Percentiles rank a stretch among this genome's conserved stretches.
These are phyloP conservation scores for Lasioglossum marginatum DNA, from an alignment of 2,888 invertebrate genomes.

Conservation along the genomic window DNA sequence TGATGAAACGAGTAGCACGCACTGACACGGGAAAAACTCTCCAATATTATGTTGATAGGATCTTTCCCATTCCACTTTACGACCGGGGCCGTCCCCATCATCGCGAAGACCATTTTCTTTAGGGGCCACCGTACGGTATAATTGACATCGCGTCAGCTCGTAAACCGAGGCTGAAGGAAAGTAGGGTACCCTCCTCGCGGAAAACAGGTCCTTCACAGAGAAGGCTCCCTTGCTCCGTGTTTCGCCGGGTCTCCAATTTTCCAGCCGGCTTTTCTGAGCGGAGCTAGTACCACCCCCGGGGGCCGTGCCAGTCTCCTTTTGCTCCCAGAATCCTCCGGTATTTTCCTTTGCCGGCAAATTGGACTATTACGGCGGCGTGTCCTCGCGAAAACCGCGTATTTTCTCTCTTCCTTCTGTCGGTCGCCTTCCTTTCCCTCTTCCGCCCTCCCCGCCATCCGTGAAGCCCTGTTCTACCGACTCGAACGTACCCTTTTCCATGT, in stretches of 20 bases:
- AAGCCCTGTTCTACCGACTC: constrained; percentile 1
- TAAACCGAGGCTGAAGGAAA: constrained; percentile 46
- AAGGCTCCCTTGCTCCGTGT: constrained; percentile 50
- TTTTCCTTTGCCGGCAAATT: constrained; percentile 81
- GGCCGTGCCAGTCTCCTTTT: constrained; percentile 60
- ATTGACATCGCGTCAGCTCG: constrained; percentile 42
- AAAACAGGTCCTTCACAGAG: constrained; percentile 50
- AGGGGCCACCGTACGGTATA: constrained; percentile 28
- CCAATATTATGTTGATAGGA: constrained; percentile 3
- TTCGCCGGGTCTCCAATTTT: constrained; percentile 72
- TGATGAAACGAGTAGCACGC: neutral
- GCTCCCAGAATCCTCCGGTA: constrained; percentile 70
- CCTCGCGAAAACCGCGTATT: constrained; percentile 70
- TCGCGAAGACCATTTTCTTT: constrained; percentile 7
- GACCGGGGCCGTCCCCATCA: neutral
- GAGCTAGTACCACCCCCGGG: constrained; percentile 37
- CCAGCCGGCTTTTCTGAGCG: constrained; percentile 59
- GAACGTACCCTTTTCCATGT: constrained; percentile 49
- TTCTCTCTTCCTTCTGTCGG: constrained; percentile 52
- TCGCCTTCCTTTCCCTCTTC: neutral
- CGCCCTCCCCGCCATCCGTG: neutral
- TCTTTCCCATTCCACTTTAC: constrained; percentile 4
- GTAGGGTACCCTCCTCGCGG: constrained; percentile 40
- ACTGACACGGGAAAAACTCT: neutral
- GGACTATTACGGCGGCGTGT: constrained; percentile 78